phyloP scores from a whole-genome alignment of 2,797 vertebrate species.

The Chaenodraco wilsoni region DNA sequence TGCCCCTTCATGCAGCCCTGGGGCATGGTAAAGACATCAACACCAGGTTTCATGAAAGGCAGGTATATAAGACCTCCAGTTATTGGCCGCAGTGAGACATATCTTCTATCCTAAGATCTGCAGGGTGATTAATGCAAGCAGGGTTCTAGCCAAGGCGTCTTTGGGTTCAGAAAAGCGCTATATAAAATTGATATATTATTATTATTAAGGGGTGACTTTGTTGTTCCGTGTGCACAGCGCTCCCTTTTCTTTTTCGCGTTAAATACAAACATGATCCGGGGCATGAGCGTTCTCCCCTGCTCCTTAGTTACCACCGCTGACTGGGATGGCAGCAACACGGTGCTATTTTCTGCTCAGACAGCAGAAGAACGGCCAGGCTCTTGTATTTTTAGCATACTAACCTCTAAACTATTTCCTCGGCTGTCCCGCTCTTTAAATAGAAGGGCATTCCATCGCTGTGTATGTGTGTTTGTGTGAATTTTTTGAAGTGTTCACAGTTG shows the following conservation, averaged over 20 bases:
- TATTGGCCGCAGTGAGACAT: constrained; percentile 46
- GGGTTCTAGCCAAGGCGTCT: constrained; percentile 16
- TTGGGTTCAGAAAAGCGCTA: too few relatives aligned
- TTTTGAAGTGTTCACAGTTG: constrained; percentile 61
- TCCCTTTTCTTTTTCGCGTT: constrained; percentile 22
- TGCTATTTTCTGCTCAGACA: constrained; percentile 70
- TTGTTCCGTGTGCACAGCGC: constrained; percentile 34
- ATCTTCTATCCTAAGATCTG: constrained; percentile 30
- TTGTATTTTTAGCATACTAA: constrained; percentile 79
- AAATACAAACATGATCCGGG: constrained; percentile 40
- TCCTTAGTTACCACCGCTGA: constrained; percentile 58
- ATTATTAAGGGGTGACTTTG: constrained; percentile 41
- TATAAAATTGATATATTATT: too few relatives aligned
- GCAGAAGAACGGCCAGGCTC: constrained; percentile 64
- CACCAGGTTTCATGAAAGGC: constrained; percentile 47
- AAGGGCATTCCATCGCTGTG: constrained; percentile 58
- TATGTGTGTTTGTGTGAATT: constrained; percentile 9
- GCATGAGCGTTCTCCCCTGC: constrained; percentile 20
- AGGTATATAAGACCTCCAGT: constrained; percentile 37
- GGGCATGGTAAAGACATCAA: constrained; percentile 43
- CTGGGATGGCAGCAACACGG: constrained; percentile 68
- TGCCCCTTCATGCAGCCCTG: constrained; percentile 18
- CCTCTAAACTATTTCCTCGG: constrained; percentile 76
- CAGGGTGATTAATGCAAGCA: constrained; percentile 39
- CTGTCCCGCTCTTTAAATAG: constrained; percentile 68